These are phyloP conservation scores for Lamellibrachia columna DNA, from an alignment of 2,888 invertebrate species.

Conservation along the genomic window DNA sequence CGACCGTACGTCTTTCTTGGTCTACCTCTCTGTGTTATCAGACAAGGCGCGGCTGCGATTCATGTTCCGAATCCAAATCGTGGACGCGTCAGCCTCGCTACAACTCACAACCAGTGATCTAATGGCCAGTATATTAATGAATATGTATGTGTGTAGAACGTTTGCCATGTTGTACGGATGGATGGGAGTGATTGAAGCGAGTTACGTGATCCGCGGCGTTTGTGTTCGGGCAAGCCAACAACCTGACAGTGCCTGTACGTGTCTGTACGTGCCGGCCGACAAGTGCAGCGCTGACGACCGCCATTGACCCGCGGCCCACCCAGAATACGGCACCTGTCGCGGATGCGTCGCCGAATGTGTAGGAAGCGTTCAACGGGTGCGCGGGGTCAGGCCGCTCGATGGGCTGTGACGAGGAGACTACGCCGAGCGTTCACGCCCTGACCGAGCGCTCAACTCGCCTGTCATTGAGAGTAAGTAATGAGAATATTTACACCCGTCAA, in stretches of 20 bases:
- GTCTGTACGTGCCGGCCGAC: not conserved
- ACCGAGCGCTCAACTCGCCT: slow-evolving; percentile 17
- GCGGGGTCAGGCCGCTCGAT: not conserved
- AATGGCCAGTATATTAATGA: slow-evolving; percentile 25
- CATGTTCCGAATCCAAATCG: slow-evolving; percentile 19
- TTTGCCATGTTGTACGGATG: slow-evolving; percentile 14
- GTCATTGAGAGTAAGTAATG: slow-evolving; percentile 22
- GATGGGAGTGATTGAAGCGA: slow-evolving; percentile 21
- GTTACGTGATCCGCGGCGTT: slow-evolving; percentile 4
- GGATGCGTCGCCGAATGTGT: slow-evolving; percentile 21
- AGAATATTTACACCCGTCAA: slow-evolving; percentile 22
- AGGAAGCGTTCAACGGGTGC: slow-evolving; percentile 20
- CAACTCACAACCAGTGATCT: not conserved
- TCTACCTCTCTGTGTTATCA: slow-evolving; percentile 17
- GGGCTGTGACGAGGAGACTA: slow-evolving; percentile 16
- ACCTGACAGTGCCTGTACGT: too few species aligned
- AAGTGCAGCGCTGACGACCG: slow-evolving; percentile 6
- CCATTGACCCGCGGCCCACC: slow-evolving; percentile 7
- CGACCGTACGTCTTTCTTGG: slow-evolving; percentile 23
- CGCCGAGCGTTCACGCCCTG: not conserved
- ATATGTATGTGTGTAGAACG: not conserved
- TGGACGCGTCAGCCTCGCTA: slow-evolving; percentile 14
- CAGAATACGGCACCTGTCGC: slow-evolving; percentile 22
- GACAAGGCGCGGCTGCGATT: not conserved
- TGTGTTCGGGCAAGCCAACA: not conserved